Evolutionary conservation across 2,888 invertebrate species (phyloP).

Genomic region (Stenodera caucasica): DNA sequence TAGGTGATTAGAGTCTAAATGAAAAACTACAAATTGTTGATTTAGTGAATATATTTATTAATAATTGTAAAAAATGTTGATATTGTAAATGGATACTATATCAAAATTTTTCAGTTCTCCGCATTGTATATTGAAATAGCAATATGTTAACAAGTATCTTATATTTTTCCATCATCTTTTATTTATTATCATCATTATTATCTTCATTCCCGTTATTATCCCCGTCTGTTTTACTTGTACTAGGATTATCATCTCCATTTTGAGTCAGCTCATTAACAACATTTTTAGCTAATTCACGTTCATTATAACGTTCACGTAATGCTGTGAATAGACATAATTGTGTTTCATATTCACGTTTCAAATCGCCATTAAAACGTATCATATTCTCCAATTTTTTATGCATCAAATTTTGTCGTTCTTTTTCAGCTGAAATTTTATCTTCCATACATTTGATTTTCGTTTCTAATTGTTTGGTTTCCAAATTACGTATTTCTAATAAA

Average conservation of each 20-base stretch:
- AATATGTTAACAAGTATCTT: constrained; percentile 42
- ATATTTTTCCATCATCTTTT: constrained; percentile 36
- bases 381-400: constrained; percentile 72
- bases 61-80: constrained; percentile 22
- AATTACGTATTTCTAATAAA: constrained; percentile 74
- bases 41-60: constrained; percentile 5
- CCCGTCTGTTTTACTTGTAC: neutral
- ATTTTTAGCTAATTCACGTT: constrained; percentile 47
- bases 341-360: constrained; percentile 76
- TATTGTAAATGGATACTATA: constrained; percentile 19
- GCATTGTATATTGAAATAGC: constrained; percentile 38
- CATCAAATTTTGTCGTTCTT: constrained; percentile 69
- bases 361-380: constrained; percentile 71
- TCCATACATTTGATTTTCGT: constrained; percentile 71
- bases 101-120: constrained; percentile 18
- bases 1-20: no score
- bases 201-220: neutral
- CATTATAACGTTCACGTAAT: constrained; percentile 49
- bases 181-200: neutral
- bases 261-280: constrained; percentile 34
- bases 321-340: constrained; percentile 73
- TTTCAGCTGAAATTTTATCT: constrained; percentile 69
- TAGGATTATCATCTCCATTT: neutral
- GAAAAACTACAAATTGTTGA: constrained; percentile 6
- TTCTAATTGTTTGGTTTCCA: constrained; percentile 74